phyloP scores from a whole-genome alignment of 2,113 vertebrate species.

The Heterocephalus glaber region DNA sequence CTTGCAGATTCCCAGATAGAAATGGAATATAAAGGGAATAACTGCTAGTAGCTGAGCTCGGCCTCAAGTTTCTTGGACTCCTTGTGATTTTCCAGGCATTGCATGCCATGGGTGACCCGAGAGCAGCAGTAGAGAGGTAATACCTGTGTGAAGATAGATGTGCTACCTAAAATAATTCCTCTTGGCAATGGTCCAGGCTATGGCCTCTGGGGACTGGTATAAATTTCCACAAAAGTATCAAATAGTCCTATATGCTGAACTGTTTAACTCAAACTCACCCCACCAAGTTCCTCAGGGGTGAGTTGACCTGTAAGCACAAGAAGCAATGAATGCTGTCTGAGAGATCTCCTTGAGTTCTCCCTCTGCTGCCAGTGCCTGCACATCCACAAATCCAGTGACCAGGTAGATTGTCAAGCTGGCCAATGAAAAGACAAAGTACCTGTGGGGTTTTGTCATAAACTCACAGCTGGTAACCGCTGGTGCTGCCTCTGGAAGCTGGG shows the following conservation, averaged over 20 bases:
- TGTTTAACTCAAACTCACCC: not conserved
- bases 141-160: constrained; percentile 23
- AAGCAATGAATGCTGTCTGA: constrained; percentile 71
- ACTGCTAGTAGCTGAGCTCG: not conserved
- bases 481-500: not conserved
- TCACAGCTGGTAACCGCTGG: not conserved
- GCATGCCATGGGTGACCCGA: not conserved
- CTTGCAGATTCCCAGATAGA: not conserved
- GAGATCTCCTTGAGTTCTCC: constrained; percentile 71
- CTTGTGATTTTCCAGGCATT: constrained; percentile 16
- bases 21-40: not conserved
- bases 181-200: not conserved
- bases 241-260: constrained; percentile 3
- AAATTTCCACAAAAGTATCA: constrained; percentile 24
- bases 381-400: constrained; percentile 73
- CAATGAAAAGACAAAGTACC: constrained; percentile 52
- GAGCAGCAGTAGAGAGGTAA: not conserved
- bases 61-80: not conserved
- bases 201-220: not conserved
- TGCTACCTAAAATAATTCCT: constrained; percentile 48
- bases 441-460: not conserved
- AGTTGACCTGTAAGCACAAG: constrained; percentile 69
- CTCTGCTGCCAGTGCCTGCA: constrained; percentile 67
- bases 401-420: constrained; percentile 52
- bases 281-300: constrained; percentile 75